These are phyloP conservation scores for Chaitophorus viminalis DNA, from an alignment of 2,888 invertebrate species.

Conservation along the genomic window DNA sequence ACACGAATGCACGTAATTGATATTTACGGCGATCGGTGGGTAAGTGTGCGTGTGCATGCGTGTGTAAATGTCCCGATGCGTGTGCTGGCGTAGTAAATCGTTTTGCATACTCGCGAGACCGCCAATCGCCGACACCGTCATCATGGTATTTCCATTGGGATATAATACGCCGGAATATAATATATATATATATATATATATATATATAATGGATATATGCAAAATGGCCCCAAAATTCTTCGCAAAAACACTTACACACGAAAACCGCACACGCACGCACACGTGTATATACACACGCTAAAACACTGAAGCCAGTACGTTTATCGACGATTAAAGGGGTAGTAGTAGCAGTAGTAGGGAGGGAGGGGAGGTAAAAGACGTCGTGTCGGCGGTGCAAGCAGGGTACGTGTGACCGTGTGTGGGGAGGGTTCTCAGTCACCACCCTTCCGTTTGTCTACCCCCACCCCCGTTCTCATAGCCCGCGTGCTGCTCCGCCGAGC, in stretches of 20 bases:
- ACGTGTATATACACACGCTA: neutral
- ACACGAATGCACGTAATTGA: constrained; percentile 22
- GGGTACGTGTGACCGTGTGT: neutral
- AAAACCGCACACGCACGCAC: neutral
- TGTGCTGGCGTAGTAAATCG: neutral
- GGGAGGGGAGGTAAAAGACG: neutral
- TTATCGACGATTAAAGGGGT: neutral
- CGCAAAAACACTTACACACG: neutral
- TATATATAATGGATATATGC: no score
- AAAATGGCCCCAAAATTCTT: no score
- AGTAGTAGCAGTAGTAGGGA: no score
- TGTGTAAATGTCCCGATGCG: neutral
- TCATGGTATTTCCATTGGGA: neutral
- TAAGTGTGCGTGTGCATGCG: neutral
- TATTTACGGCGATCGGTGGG: constrained; percentile 19
- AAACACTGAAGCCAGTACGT: neutral
- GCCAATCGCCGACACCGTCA: neutral
- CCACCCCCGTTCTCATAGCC: neutral
- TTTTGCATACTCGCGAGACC: constrained; percentile 15
- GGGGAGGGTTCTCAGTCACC: neutral
- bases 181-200: no score
- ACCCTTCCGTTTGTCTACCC: neutral
- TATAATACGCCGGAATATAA: no score
- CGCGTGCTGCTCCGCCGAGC: neutral
- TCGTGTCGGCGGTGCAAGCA: neutral